Evolutionary conservation across 2,113 vertebrate species (phyloP).

Genomic region (Xenus cinereus): DNA sequence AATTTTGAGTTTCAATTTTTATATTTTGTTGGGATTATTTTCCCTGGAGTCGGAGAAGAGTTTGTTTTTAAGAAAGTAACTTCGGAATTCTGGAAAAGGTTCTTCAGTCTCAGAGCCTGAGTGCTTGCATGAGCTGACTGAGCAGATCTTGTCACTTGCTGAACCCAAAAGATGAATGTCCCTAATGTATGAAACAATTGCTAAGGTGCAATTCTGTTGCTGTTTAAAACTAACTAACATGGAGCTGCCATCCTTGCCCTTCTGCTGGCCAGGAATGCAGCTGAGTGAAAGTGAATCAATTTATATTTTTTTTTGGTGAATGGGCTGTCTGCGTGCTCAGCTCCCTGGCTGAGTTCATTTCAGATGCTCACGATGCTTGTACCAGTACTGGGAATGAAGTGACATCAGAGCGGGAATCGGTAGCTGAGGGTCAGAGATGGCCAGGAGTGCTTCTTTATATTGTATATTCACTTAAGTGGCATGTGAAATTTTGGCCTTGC

Average conservation of each 20-base stretch:
- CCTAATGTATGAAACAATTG: not conserved
- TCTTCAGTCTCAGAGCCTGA: not conserved
- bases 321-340: not conserved
- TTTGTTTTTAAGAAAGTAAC: not conserved
- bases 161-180: not conserved
- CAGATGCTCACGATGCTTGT: not conserved
- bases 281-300: not conserved
- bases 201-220: not conserved
- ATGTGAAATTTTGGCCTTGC: not conserved
- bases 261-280: not conserved
- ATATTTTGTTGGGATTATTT: not conserved
- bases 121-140: not conserved
- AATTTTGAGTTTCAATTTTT: not conserved
- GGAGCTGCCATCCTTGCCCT: not conserved
- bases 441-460: not conserved
- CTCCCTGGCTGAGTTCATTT: not conserved
- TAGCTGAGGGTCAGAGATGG: not conserved
- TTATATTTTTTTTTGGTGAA: not conserved
- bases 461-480: not conserved
- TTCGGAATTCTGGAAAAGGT: not conserved
- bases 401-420: not conserved
- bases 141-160: not conserved
- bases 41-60: not conserved
- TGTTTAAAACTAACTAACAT: not conserved
- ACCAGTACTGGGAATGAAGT: not conserved